Percentiles rank a stretch among this genome's conserved stretches.
Conservation (phyloP, 2,888 invertebrate species). For the Pollenia angustigena region DNA sequence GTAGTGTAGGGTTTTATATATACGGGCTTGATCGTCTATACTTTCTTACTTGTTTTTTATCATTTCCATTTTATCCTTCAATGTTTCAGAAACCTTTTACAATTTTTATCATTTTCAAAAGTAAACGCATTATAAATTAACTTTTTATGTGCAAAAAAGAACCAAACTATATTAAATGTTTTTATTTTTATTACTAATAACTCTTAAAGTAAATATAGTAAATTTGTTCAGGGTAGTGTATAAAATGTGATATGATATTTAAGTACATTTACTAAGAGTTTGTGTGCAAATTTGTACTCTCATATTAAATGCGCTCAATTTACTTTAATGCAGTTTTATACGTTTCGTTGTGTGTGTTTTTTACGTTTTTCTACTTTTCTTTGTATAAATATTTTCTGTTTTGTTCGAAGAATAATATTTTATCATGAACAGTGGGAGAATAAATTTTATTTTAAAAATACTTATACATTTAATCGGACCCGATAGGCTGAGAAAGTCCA, state of each 20-base stretch:
- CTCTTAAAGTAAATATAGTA: neutral
- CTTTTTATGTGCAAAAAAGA: neutral
- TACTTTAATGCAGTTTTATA: conserved; percentile 48
- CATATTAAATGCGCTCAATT: conserved; percentile 55
- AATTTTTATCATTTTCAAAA: neutral
- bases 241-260: conserved; percentile 15
- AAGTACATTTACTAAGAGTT: neutral
- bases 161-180: neutral
- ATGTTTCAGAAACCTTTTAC: neutral
- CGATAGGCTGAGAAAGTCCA: too few species aligned
- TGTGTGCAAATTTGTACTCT: neutral
- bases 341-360: conserved; percentile 6
- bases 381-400: conserved; percentile 19
- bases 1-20: too few species aligned
- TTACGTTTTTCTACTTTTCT: conserved; percentile 8
- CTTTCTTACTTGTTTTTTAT: too few species aligned
- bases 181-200: conserved; percentile 9
- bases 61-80: neutral
- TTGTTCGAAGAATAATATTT: conserved; percentile 33
- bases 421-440: conserved; percentile 21
- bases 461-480: too few species aligned
- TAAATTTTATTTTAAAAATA: too few species aligned
- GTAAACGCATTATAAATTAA: conserved; percentile 1
- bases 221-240: neutral
- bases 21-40: too few species aligned